phyloP scores from a whole-genome alignment of 2,888 invertebrate genomes.

The Galerucella nymphaeae region DNA sequence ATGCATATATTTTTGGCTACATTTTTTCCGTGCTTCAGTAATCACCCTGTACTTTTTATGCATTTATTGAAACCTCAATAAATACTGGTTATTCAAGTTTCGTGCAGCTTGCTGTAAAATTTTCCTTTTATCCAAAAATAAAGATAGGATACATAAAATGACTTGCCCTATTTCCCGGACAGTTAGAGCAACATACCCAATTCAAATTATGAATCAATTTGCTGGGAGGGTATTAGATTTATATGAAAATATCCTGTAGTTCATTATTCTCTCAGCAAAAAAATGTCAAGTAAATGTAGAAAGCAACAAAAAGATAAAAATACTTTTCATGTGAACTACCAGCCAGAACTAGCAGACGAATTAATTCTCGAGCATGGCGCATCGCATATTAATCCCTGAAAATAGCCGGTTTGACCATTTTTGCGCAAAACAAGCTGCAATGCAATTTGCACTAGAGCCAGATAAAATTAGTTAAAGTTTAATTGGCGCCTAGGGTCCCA shows the following conservation, averaged over 20 bases:
- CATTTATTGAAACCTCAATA: no score
- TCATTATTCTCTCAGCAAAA: background rate
- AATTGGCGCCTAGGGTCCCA: conserved; percentile 53
- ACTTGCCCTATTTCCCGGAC: no score
- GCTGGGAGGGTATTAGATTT: no score
- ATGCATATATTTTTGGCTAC: no score
- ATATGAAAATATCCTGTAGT: background rate
- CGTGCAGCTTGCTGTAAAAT: no score
- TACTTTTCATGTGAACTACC: background rate
- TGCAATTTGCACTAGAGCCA: conserved; percentile 49
- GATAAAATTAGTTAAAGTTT: conserved; percentile 57
- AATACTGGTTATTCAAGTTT: no score
- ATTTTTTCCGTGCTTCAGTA: no score
- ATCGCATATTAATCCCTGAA: conserved; percentile 24
- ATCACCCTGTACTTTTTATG: no score
- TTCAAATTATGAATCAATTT: no score
- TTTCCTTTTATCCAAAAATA: no score
- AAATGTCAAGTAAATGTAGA: background rate
- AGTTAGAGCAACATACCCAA: no score
- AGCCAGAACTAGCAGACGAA: conserved; percentile 26
- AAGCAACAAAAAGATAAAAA: background rate
- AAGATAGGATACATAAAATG: no score
- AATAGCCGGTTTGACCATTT: conserved; percentile 41
- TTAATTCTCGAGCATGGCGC: conserved; percentile 26
- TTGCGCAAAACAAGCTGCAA: conserved; percentile 43